phyloP scores from a whole-genome alignment of 2,888 invertebrate species.

The Stenurella melanura region DNA sequence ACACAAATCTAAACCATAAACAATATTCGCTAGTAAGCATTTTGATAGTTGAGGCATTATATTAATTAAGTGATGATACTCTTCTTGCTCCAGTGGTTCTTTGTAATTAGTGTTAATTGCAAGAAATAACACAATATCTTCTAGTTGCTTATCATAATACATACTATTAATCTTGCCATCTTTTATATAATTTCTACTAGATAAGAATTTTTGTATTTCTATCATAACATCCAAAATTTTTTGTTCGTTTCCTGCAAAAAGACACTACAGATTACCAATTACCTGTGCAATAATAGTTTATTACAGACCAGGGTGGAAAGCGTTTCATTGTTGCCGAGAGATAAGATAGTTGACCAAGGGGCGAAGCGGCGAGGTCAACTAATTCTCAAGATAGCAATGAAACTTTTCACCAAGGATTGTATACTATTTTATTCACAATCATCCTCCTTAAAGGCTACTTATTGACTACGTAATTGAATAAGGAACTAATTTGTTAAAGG shows the following conservation, averaged over 20 bases:
- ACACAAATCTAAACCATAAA: constrained; percentile 59
- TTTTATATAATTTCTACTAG: constrained; percentile 57
- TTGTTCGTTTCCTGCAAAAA: constrained; percentile 63
- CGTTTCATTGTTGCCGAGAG: no score
- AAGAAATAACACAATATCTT: constrained; percentile 63
- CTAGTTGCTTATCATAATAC: constrained; percentile 58
- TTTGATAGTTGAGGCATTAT: constrained; percentile 66
- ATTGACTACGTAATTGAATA: no score
- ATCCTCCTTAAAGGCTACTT: no score
- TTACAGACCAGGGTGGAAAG: no score
- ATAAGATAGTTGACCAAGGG: no score
- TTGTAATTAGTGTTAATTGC: constrained; percentile 67
- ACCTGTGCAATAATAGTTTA: background rate
- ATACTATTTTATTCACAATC: no score
- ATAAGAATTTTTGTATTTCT: constrained; percentile 57
- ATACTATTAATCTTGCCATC: constrained; percentile 50
- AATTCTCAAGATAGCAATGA: no score
- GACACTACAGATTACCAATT: constrained; percentile 1
- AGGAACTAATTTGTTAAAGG: no score
- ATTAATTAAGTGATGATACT: constrained; percentile 65
- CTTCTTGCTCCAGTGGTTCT: constrained; percentile 57
- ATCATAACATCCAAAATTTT: constrained; percentile 57
- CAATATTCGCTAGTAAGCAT: constrained; percentile 65
- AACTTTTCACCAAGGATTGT: no score
- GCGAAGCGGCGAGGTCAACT: no score